These are phyloP conservation scores for Pangasius mekongensis DNA, from an alignment of 2,797 vertebrate species.

Conservation along the genomic window DNA sequence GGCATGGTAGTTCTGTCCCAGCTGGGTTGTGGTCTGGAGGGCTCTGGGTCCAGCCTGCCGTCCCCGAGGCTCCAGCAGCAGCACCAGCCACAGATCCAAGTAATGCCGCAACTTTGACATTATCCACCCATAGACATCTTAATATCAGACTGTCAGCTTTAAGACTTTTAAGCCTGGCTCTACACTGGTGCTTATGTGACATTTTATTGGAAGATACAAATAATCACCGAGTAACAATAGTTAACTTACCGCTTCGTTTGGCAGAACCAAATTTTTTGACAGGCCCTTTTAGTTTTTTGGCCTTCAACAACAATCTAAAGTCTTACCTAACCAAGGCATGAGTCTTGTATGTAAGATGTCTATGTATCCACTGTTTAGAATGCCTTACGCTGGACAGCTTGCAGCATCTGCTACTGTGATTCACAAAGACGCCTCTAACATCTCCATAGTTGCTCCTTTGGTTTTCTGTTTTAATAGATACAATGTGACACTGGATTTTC, in stretches of 20 bases:
- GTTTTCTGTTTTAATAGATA: neutral
- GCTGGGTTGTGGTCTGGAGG: slow-evolving; percentile 96
- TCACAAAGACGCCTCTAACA: slow-evolving; percentile 31
- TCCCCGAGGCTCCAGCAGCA: slow-evolving; percentile 95
- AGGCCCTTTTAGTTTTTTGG: neutral
- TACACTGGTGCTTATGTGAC: neutral
- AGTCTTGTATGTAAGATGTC: slow-evolving; percentile 53
- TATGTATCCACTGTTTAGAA: slow-evolving; percentile 51
- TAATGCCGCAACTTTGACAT: slow-evolving; percentile 92
- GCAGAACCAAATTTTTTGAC: neutral
- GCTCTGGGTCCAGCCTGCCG: slow-evolving; percentile 91
- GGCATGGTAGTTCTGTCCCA: slow-evolving; percentile 92
- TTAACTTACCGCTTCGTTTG: neutral
- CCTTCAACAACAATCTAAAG: neutral
- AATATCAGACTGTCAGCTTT: slow-evolving; percentile 44
- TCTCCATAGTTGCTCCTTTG: slow-evolving; percentile 15
- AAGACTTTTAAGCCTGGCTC: neutral
- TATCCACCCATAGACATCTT: slow-evolving; percentile 70
- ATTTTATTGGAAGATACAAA: neutral
- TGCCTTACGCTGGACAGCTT: slow-evolving; percentile 29
- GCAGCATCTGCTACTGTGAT: slow-evolving; percentile 43
- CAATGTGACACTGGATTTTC: slow-evolving; percentile 11
- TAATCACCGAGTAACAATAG: neutral
- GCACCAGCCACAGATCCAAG: slow-evolving; percentile 96
- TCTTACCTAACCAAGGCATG: neutral